Percentiles rank a stretch among this genome's conserved stretches.
phyloP scores from a whole-genome alignment of 2,797 vertebrate genomes.

The Forpus xanthops region DNA sequence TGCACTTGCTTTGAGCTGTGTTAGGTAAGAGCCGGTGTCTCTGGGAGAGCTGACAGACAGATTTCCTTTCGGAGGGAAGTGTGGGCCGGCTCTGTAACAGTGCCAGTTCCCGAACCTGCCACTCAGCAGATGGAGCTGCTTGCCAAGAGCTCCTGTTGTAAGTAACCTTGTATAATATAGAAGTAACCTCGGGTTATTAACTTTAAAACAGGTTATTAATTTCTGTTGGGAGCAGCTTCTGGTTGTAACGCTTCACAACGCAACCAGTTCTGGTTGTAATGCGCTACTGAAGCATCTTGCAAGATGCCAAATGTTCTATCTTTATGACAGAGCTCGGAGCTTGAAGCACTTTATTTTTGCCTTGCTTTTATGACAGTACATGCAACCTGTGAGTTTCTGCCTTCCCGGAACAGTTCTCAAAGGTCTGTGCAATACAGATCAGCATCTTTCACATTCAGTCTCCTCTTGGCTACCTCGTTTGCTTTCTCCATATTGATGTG shows the following conservation, averaged over 20 bases:
- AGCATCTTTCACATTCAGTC: accelerated
- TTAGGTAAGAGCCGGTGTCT: background rate
- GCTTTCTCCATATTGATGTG: background rate
- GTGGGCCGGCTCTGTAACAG: background rate
- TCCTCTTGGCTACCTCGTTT: background rate
- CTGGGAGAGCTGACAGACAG: background rate
- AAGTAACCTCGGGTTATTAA: background rate
- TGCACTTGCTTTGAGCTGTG: background rate
- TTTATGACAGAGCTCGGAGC: background rate
- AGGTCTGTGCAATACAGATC: background rate
- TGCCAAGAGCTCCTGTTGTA: background rate
- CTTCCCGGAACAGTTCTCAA: background rate
- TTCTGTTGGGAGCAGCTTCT: background rate
- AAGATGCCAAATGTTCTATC: background rate
- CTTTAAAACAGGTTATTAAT: background rate
- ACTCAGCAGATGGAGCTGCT: background rate
- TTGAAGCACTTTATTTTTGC: background rate
- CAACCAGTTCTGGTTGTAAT: background rate
- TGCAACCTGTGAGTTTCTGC: background rate
- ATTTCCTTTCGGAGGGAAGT: background rate
- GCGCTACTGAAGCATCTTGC: background rate
- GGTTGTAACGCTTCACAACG: background rate
- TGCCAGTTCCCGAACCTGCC: background rate
- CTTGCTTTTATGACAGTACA: background rate
- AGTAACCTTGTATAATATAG: background rate